phyloP scores from a whole-genome alignment of 2,113 vertebrate genomes.

The Periophthalmodon schlosseri region DNA sequence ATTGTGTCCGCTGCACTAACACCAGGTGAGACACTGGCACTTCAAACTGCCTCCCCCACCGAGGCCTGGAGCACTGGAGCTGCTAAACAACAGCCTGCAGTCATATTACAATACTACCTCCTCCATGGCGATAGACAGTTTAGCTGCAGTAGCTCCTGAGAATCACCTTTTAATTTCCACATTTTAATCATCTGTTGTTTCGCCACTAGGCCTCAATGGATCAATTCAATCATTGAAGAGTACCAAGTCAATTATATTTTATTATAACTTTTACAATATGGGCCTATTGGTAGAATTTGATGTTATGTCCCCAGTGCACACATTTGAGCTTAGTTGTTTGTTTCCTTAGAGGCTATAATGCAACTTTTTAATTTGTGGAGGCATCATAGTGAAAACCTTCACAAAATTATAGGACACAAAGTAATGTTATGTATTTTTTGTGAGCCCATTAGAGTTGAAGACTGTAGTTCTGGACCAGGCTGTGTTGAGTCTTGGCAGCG shows the following conservation, averaged over 20 bases:
- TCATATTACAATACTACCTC: background rate
- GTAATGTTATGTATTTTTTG: background rate
- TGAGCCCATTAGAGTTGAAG: background rate
- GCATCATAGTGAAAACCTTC: background rate
- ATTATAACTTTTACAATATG: conserved; percentile 34
- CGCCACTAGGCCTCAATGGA: conserved; percentile 43
- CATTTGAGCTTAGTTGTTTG: conserved; percentile 31
- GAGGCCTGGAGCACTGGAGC: conserved; percentile 22
- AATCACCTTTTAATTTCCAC: conserved; percentile 47
- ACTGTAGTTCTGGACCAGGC: background rate
- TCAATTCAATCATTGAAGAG: conserved; percentile 52
- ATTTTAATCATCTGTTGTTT: conserved; percentile 55
- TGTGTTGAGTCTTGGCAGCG: background rate
- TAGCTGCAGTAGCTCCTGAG: conserved; percentile 25
- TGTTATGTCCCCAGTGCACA: conserved; percentile 8
- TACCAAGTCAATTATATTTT: conserved; percentile 45
- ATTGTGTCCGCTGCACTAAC: conserved; percentile 46
- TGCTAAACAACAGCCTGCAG: conserved; percentile 8
- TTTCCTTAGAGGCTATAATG: conserved; percentile 26
- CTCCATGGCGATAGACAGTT: conserved; percentile 19
- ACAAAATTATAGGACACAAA: conserved; percentile 6
- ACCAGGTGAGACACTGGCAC: conserved; percentile 41
- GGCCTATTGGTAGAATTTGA: conserved; percentile 28
- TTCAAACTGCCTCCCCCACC: conserved; percentile 44
- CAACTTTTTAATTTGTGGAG: conserved; percentile 25